phyloP scores from a whole-genome alignment of 2,888 invertebrate species.

The Priocnemis perturbator region DNA sequence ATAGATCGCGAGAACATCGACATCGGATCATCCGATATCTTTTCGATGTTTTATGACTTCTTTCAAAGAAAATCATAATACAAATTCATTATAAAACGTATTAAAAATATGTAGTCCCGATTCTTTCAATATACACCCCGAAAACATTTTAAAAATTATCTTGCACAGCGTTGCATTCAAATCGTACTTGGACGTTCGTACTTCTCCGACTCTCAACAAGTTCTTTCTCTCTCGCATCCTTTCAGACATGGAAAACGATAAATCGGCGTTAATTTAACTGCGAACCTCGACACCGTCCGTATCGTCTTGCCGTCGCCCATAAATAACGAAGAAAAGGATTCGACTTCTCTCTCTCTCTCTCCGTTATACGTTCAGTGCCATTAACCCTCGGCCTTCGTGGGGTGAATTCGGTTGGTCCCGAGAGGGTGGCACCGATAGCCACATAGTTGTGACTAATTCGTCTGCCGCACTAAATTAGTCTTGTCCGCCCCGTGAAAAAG shows the following conservation, averaged over 20 bases:
- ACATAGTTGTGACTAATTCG: constrained; percentile 42
- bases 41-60: too few relatives aligned
- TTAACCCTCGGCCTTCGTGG: constrained; percentile 3
- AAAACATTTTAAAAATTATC: too few relatives aligned
- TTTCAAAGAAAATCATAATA: too few relatives aligned
- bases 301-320: constrained; percentile 40
- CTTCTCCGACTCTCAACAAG: too few relatives aligned
- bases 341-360: constrained; percentile 11
- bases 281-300: constrained; percentile 11
- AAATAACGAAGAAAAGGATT: constrained; percentile 48
- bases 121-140: too few relatives aligned
- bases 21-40: too few relatives aligned
- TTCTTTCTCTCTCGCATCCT: neutral
- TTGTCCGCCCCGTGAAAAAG: constrained; percentile 13
- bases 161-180: too few relatives aligned
- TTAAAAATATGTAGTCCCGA: too few relatives aligned
- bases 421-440: constrained; percentile 19
- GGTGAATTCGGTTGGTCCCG: neutral
- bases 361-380: neutral
- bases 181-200: too few relatives aligned
- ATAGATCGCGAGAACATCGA: too few relatives aligned
- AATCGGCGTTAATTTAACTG: constrained; percentile 23
- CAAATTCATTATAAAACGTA: too few relatives aligned
- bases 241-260: neutral
- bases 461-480: constrained; percentile 29